phyloP scores from a whole-genome alignment of 2,888 invertebrate genomes.

The Ommatoiulus sabulosus region DNA sequence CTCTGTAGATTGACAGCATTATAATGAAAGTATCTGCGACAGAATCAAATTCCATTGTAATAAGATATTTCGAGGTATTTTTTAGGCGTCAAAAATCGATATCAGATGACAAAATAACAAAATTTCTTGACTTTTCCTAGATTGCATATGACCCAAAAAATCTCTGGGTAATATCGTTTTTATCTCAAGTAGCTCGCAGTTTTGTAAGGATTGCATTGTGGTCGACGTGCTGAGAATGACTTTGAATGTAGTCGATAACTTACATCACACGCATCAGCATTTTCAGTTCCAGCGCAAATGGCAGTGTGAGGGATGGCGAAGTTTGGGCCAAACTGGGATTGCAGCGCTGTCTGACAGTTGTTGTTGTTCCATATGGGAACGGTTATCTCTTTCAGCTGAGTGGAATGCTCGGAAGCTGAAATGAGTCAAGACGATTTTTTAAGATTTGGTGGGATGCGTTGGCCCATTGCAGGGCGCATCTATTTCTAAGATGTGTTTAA shows the following conservation, averaged over 20 bases:
- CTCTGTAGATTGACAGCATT: background rate
- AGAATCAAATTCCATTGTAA: too few species aligned
- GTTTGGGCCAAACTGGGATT: conserved; percentile 66
- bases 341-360: conserved; percentile 66
- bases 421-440: background rate
- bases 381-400: conserved; percentile 68
- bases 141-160: too few species aligned
- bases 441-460: background rate
- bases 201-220: background rate
- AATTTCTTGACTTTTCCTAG: too few species aligned
- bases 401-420: conserved; percentile 67
- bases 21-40: too few species aligned
- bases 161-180: too few species aligned
- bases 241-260: conserved; percentile 57
- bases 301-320: conserved; percentile 67
- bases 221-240: too few species aligned
- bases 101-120: too few species aligned
- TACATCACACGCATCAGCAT: conserved; percentile 69
- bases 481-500: background rate
- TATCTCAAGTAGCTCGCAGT: background rate
- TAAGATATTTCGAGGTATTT: too few species aligned
- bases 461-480: background rate
- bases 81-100: too few species aligned
- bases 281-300: conserved; percentile 68
- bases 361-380: conserved; percentile 68